phyloP scores from a whole-genome alignment of 1,140 invertebrate genomes.

The Orchestia grillus region DNA sequence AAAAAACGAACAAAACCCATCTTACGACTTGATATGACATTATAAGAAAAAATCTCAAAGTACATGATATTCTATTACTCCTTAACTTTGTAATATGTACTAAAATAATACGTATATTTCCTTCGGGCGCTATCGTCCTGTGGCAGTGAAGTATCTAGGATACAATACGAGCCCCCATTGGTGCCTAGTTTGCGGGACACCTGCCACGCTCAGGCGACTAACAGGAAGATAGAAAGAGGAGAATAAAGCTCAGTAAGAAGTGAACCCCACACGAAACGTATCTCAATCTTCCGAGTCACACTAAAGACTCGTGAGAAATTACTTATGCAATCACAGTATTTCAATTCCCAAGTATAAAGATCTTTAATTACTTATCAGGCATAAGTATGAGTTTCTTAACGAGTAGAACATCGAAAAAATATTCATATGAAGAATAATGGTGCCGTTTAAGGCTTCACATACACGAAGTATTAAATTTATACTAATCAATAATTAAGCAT shows the following conservation, averaged over 20 bases:
- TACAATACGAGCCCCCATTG: not conserved
- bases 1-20: not conserved
- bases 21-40: not conserved
- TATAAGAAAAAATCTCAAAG: not conserved
- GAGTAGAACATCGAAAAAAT: not conserved
- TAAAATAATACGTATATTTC: not conserved
- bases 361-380: not conserved
- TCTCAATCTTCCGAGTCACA: not conserved
- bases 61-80: not conserved
- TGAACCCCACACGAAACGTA: not conserved
- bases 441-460: not conserved
- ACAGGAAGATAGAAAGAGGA: not conserved
- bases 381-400: not conserved
- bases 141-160: not conserved
- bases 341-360: not conserved
- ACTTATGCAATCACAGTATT: not conserved
- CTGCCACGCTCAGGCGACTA: not conserved
- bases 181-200: not conserved
- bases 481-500: not conserved
- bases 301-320: not conserved
- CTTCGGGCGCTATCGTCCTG: too few species aligned
- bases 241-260: not conserved
- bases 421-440: not conserved
- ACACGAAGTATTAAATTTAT: not conserved
- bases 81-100: not conserved